Conservation (phyloP, 2,888 invertebrate genomes). For the Cataglyphis albicans region DNA sequence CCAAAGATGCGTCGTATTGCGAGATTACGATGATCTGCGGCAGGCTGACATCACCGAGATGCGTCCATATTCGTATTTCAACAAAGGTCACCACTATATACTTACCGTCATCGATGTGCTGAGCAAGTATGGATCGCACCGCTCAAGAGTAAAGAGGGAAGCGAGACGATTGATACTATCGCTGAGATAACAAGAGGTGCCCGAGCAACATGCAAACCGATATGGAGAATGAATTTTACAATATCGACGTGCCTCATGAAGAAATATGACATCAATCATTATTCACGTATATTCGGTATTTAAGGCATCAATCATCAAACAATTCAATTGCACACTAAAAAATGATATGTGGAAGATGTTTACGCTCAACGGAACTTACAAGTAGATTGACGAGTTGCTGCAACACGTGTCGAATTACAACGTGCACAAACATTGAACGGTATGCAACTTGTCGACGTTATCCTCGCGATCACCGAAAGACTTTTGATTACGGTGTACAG, state of each 20-base stretch:
- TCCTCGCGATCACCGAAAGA: not conserved
- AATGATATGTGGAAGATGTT: slow-evolving; percentile 64
- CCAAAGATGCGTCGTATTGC: too few relatives aligned
- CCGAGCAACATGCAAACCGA: slow-evolving; percentile 55
- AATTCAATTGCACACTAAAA: slow-evolving; percentile 75
- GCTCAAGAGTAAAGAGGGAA: not conserved
- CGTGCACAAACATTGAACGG: not conserved
- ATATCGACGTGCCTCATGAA: not conserved
- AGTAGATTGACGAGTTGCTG: slow-evolving; percentile 65
- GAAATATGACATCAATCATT: slow-evolving; percentile 57
- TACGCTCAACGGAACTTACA: slow-evolving; percentile 63
- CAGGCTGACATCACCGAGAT: too few relatives aligned
- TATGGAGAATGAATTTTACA: too few relatives aligned
- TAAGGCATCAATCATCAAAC: slow-evolving; percentile 79
- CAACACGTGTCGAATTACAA: slow-evolving; percentile 68
- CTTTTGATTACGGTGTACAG: too few relatives aligned
- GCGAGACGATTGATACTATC: not conserved
- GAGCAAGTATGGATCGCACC: not conserved
- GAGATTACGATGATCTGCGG: too few relatives aligned
- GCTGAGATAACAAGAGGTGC: not conserved
- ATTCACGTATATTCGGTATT: slow-evolving; percentile 67
- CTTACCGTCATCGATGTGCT: not conserved
- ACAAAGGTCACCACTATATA: too few relatives aligned
- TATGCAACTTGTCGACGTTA: not conserved
- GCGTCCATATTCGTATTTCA: too few relatives aligned